Evolutionary conservation across 2,797 vertebrate species (phyloP).

Genomic region (Myotis daubentonii): DNA sequence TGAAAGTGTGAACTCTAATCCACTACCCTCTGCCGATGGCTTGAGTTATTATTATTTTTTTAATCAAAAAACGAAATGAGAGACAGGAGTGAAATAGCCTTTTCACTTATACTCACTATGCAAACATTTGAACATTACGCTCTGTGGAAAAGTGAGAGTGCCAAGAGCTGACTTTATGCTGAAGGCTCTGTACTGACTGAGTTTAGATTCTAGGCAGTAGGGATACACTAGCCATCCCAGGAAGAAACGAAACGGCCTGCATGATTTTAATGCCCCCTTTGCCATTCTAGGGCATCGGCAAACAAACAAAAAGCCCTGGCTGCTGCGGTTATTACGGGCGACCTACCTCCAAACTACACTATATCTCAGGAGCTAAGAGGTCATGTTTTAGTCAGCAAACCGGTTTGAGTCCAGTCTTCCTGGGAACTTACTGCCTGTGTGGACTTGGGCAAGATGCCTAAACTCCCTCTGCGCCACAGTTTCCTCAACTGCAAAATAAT

Average conservation of each 20-base stretch:
- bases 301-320: neutral
- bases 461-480: neutral
- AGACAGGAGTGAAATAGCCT: neutral
- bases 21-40: neutral
- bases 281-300: neutral
- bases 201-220: neutral
- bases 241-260: neutral
- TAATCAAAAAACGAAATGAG: neutral
- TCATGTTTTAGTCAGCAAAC: neutral
- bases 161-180: neutral
- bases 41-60: constrained; percentile 46
- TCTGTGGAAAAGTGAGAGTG: neutral
- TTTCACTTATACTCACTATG: neutral
- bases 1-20: neutral
- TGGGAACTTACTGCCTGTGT: neutral
- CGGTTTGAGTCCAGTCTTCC: constrained; percentile 2
- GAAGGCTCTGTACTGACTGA: neutral
- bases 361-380: neutral
- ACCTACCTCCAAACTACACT: neutral
- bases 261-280: neutral
- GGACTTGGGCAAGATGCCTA: neutral
- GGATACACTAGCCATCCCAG: neutral
- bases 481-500: neutral
- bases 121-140: neutral
- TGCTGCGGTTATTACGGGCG: neutral